These are phyloP conservation scores for Lithosia quadra DNA, from an alignment of 2,888 invertebrate species.

Conservation along the genomic window DNA sequence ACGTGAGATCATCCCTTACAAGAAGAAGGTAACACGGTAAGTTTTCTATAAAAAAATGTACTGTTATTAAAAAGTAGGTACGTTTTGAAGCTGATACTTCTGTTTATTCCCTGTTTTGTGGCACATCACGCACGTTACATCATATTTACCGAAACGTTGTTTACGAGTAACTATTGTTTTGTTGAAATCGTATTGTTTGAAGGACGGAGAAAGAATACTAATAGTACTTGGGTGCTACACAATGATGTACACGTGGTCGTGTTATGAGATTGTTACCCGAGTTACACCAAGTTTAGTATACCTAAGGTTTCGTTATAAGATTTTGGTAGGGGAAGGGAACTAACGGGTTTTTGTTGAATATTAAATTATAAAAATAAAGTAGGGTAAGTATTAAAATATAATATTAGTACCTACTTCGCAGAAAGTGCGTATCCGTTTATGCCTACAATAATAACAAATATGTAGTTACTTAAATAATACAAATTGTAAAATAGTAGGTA, in stretches of 20 bases:
- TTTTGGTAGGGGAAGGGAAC: neutral
- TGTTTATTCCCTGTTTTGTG: slow-evolving; percentile 12
- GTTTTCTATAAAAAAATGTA: too few relatives aligned
- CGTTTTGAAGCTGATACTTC: slow-evolving; percentile 14
- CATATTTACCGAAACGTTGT: slow-evolving; percentile 10
- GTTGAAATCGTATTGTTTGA: slow-evolving; percentile 19
- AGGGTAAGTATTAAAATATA: neutral
- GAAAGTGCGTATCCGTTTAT: too few relatives aligned
- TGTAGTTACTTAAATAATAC: too few relatives aligned
- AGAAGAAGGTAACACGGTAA: too few relatives aligned
- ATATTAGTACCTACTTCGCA: too few relatives aligned
- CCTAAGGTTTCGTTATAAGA: neutral
- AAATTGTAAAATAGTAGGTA: too few relatives aligned
- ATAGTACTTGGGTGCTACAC: neutral
- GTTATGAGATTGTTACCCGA: slow-evolving; percentile 9
- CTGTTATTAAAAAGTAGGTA: too few relatives aligned
- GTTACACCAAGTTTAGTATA: neutral
- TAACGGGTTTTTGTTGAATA: neutral
- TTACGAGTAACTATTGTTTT: slow-evolving; percentile 23
- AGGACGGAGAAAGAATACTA: slow-evolving; percentile 26
- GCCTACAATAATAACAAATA: too few relatives aligned
- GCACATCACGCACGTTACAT: neutral
- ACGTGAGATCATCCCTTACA: too few relatives aligned
- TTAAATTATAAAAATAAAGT: neutral
- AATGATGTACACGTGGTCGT: slow-evolving; percentile 16